phyloP scores from a whole-genome alignment of 2,797 vertebrate species.

The Sarcoramphus papa region DNA sequence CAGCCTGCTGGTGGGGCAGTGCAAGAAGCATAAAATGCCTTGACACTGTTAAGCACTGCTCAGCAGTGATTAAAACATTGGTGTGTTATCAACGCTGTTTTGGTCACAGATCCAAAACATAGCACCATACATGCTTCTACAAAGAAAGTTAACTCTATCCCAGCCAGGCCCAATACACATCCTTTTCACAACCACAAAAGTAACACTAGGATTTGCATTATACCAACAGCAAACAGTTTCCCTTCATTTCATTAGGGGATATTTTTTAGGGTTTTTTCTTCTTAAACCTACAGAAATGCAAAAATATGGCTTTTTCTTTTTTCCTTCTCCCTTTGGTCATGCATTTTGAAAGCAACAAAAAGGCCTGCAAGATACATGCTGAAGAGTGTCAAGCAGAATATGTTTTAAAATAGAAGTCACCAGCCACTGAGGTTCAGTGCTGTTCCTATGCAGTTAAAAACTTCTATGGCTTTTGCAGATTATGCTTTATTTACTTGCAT shows the following conservation, averaged over 20 bases:
- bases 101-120: neutral
- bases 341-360: neutral
- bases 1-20: fast-evolving
- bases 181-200: neutral
- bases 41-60: neutral
- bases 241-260: neutral
- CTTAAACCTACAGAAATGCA: neutral
- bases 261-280: neutral
- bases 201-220: neutral
- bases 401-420: neutral
- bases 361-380: neutral
- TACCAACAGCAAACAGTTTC: neutral
- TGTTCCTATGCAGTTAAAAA: neutral
- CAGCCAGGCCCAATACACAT: neutral
- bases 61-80: neutral
- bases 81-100: neutral
- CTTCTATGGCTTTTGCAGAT: neutral
- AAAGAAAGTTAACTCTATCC: neutral
- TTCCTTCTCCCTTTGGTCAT: neutral
- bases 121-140: neutral
- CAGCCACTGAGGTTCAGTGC: neutral
- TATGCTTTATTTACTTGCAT: neutral
- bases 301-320: neutral
- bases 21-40: neutral
- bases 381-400: neutral